Evolutionary conservation across 1,140 invertebrate genomes (phyloP).

Genomic region (Pseudoatta argentina): DNA sequence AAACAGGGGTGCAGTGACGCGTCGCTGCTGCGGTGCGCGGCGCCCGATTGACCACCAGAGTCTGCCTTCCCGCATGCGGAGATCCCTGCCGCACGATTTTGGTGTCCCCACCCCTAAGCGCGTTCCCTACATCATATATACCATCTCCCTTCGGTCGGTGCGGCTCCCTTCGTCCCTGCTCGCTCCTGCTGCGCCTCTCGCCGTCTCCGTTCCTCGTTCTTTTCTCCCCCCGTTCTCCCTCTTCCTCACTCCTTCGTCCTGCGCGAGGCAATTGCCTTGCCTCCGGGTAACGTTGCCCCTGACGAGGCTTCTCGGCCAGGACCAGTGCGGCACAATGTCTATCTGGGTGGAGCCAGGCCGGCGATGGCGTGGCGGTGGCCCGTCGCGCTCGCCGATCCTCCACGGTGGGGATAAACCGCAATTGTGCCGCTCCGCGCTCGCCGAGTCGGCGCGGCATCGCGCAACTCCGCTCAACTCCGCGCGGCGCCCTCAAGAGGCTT

Average conservation of each 20-base stretch:
- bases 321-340: conserved; percentile 42
- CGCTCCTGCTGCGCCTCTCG: conserved; percentile 12
- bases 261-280: conserved; percentile 66
- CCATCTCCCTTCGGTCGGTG: conserved; percentile 51
- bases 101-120: conserved; percentile 75
- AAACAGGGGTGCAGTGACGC: conserved; percentile 84
- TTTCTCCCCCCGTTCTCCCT: conserved; percentile 48
- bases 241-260: conserved; percentile 40
- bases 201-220: conserved; percentile 67
- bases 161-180: conserved; percentile 8
- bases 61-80: conserved; percentile 84
- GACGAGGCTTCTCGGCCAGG: conserved; percentile 62
- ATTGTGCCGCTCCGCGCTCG: conserved; percentile 26
- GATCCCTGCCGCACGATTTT: conserved; percentile 81
- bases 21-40: conserved; percentile 85
- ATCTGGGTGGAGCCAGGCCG: conserved; percentile 59
- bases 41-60: conserved; percentile 86
- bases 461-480: conserved; percentile 9
- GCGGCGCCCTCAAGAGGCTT: background rate
- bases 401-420: conserved; percentile 66
- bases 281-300: conserved; percentile 67
- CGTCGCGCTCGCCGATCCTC: conserved; percentile 24
- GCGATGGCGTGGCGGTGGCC: conserved; percentile 67
- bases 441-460: conserved; percentile 21
- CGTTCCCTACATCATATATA: conserved; percentile 48